Percentiles rank a stretch among this genome's conserved stretches.
Evolutionary conservation across 2,797 vertebrate species (phyloP).

Genomic region (Scolopax bukidnonensis): DNA sequence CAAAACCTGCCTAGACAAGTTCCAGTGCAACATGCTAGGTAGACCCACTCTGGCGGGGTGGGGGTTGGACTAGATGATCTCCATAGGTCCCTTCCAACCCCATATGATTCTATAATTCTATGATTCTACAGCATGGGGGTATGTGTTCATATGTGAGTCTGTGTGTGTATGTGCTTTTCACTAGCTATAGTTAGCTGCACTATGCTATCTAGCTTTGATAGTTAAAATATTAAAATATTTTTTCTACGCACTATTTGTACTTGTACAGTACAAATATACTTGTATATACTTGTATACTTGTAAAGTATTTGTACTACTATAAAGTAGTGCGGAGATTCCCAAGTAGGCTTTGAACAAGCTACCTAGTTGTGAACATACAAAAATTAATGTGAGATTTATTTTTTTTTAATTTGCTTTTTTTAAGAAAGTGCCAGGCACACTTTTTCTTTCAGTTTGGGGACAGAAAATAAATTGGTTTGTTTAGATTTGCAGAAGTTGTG

Average conservation of each 20-base stretch:
- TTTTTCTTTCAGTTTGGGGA: background rate
- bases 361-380: background rate
- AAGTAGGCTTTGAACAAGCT: background rate
- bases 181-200: background rate
- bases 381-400: background rate
- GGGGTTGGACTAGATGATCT: background rate
- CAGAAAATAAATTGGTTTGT: background rate
- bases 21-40: background rate
- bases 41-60: background rate
- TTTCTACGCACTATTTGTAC: background rate
- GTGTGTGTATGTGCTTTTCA: background rate
- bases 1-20: background rate
- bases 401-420: background rate
- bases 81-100: background rate
- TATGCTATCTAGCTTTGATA: background rate
- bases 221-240: background rate
- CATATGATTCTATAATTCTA: too few species aligned
- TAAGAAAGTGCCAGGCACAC: background rate
- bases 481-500: background rate
- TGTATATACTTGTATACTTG: too few species aligned
- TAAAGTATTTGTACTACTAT: too few species aligned
- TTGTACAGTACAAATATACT: too few species aligned
- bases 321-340: background rate
- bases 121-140: background rate
- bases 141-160: rapidly evolving